Base-by-base conservation (phyloP, 35 echinoderm and acorn worm species). In the Patiria miniata region DNA sequence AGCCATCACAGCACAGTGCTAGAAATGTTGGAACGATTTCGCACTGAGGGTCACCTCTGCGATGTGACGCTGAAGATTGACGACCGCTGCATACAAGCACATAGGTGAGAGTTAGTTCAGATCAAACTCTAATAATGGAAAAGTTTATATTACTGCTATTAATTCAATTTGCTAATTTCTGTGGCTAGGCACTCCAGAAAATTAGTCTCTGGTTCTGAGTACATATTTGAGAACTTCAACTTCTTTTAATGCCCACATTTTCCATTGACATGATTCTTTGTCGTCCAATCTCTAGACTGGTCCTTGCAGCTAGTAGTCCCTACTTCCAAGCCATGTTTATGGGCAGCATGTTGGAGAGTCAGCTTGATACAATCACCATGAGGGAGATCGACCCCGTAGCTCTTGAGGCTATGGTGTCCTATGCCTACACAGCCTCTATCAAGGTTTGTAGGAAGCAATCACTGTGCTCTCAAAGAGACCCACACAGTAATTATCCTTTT, bases 301-400 rank as follows among this genome's bases (percentile, higher is more conserved):
- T 86, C 7, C 61, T 86, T 28, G 84, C 84, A 28, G 84, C 84
- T 16, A 52, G 59, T 18, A 86, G 84, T 51, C 39, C 40, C 18
- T 86, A 86, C 34, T 86, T 86, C 65, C 40, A 76, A 34, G 84
- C 84, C 5, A 86, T 86, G 84, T 86, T 86, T 51, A 69, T 39
- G 34, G 84, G 84, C 23, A 51, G 50, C 40, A 73, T 86, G 61
- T 14, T 39, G 21, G 84, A 86, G 33, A 76, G 39, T 16, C 19
- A 37, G 32, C 84, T 77, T 42, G 40, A 77, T 18, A 69, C 61
- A 1, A 40, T 86, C 19, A 34, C 17, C 22, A 78, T 86, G 17
- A 68, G 77, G 8, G 84, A 86, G 19, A 29, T 86, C n/a, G 84
- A 86, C 32, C 59, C 84, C 9, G 40, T 14, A 22, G 84, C 84